These are phyloP conservation scores for Neosilurus hyrtlii DNA, from an alignment of 2,797 vertebrate species.

Conservation along the genomic window DNA sequence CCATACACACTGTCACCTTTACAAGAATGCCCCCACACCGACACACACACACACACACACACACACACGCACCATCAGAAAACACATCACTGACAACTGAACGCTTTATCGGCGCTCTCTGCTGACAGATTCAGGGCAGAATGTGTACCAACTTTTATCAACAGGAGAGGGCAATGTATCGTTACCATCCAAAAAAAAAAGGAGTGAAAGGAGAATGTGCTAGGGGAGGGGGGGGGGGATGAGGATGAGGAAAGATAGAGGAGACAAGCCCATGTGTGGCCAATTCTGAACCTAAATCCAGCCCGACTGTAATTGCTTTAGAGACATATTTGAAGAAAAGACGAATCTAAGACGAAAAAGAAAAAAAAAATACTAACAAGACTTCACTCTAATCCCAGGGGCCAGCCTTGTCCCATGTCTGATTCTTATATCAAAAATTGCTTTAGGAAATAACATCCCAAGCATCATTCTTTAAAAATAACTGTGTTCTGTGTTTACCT, in stretches of 20 bases:
- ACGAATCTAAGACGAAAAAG: neutral
- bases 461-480: neutral
- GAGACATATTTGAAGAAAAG: constrained; percentile 50
- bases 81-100: constrained; percentile 8
- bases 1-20: constrained; percentile 13
- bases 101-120: constrained; percentile 2
- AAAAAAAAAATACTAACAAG: constrained; percentile 22
- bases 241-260: neutral
- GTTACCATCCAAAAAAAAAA: neutral
- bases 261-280: constrained; percentile 28
- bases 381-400: neutral
- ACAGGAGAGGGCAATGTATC: constrained; percentile 58
- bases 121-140: constrained; percentile 32
- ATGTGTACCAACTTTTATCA: constrained; percentile 4
- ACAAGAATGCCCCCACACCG: neutral
- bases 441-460: constrained; percentile 16
- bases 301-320: constrained; percentile 71
- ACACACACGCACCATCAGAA: constrained; percentile 1
- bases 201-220: neutral
- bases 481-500: neutral
- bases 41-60: constrained; percentile 1
- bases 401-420: constrained; percentile 11
- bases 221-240: neutral
- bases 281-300: constrained; percentile 61
- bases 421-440: constrained; percentile 22